These are phyloP conservation scores for Cuniculus paca DNA, from an alignment of 2,797 vertebrate genomes.

Conservation along the genomic window DNA sequence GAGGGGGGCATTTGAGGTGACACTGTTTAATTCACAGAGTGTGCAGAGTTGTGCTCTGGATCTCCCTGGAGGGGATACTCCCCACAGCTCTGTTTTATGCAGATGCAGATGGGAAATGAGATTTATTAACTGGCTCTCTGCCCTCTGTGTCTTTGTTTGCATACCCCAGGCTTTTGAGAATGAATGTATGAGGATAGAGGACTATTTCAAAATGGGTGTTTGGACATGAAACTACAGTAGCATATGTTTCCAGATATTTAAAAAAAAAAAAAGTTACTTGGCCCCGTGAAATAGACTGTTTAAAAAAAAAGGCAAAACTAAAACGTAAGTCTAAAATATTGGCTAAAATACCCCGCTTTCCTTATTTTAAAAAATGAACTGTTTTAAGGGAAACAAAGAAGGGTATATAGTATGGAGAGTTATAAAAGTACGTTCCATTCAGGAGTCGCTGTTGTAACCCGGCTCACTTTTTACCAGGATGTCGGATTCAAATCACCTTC, in stretches of 20 bases:
- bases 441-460: not conserved
- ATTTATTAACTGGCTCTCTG: slow-evolving; percentile 81
- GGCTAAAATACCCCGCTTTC: slow-evolving; percentile 10
- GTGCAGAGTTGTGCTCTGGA: not conserved
- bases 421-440: not conserved
- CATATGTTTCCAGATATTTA: slow-evolving; percentile 61
- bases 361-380: slow-evolving; percentile 44
- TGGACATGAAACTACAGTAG: not conserved
- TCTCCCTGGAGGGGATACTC: slow-evolving; percentile 65
- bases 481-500: not conserved
- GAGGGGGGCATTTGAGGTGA: slow-evolving; percentile 61
- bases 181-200: slow-evolving; percentile 31
- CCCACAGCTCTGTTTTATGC: slow-evolving; percentile 42
- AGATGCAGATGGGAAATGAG: slow-evolving; percentile 75
- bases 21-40: slow-evolving; percentile 36
- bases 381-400: slow-evolving; percentile 55
- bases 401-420: not conserved
- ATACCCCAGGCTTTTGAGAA: slow-evolving; percentile 67
- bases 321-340: slow-evolving; percentile 32
- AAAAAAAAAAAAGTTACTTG: slow-evolving; percentile 29
- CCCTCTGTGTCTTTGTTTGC: slow-evolving; percentile 79
- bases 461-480: not conserved
- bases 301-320: slow-evolving; percentile 42
- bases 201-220: slow-evolving; percentile 64
- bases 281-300: not conserved